Evolutionary conservation across 2,113 vertebrate genomes (phyloP), one percentile per base, ranked within the genome.

Genomic region (Sylvilagus bachmani): DNA sequence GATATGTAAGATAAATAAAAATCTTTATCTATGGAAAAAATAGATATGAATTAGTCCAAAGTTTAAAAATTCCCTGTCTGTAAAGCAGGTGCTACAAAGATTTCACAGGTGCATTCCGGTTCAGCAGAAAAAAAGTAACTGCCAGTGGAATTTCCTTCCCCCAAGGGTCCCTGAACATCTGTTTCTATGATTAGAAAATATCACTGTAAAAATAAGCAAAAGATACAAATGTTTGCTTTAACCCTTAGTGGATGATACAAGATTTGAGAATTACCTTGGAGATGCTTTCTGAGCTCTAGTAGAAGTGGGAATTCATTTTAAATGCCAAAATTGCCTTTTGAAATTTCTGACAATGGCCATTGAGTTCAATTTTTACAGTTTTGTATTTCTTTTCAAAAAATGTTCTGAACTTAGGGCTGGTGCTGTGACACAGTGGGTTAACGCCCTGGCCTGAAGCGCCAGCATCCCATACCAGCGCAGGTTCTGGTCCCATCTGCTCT

Each of bases 171-270:
- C 22, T 74, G 49, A 1, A 85, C 33, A 74, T 77, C 31, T 67
- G 73, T 79, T 92, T 88, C 31, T 88, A n/a, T 69, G 27, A 64
- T 95, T 92, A 90, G 58, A 55, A 91, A 86, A 84, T 70, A 14
- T 36, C 22, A 51, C 14, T 88, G 13, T 67, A 70, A 78, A 90
- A 95, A 44, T 66, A 92, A 73, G 3, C 69, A 77, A 73, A 82
- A 75, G 17, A 64, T 49, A 77, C 3, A 95, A 11, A 73, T 38
- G 55, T 84, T 90, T 21, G 0, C 27, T 92, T 79, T 66, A 36
- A 66, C 24, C 12, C 21, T 66, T 91, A 91, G 70, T 38, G 70
- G 82, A 36, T 51, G 62, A 89, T 19, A 24, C 2, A 83, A 70
- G 3, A 49, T 64, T 31, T 92, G 31, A 78, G 51, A 70, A 14